These are phyloP conservation scores for Actenoides lindsayi DNA, from an alignment of 2,113 vertebrate genomes.

Conservation along the genomic window DNA sequence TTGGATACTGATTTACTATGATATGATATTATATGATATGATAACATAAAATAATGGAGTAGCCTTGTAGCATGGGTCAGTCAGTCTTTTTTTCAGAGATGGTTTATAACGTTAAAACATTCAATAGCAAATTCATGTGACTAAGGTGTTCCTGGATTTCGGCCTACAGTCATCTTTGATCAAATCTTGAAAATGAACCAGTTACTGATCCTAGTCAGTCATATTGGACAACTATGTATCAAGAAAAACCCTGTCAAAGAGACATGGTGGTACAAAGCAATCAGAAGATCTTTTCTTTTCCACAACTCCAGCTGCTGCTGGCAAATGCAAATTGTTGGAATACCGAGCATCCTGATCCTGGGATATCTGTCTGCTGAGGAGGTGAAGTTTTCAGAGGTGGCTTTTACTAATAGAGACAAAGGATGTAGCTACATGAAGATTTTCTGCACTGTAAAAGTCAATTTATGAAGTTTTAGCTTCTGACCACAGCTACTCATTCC, in stretches of 20 bases:
- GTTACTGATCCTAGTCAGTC: not conserved
- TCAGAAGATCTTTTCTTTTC: not conserved
- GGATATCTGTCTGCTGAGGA: not conserved
- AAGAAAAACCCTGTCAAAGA: not conserved
- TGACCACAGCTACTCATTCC: not conserved
- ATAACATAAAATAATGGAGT: slow-evolving; percentile 26
- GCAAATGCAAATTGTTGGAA: not conserved
- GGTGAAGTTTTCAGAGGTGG: not conserved
- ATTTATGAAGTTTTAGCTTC: not conserved
- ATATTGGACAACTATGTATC: not conserved
- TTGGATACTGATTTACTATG: slow-evolving; percentile 36
- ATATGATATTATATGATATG: too few species aligned
- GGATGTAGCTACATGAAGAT: not conserved
- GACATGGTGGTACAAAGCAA: not conserved
- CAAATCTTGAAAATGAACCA: not conserved
- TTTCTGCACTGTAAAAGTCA: not conserved
- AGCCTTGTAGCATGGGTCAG: not conserved
- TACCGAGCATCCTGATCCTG: not conserved
- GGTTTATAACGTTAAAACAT: not conserved
- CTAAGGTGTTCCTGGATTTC: not conserved
- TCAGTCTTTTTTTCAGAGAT: not conserved
- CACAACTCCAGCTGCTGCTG: not conserved
- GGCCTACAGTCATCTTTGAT: not conserved
- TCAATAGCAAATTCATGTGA: not conserved
- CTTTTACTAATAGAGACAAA: not conserved